phyloP scores from a whole-genome alignment of 2,888 invertebrate species.

The Chaetoderma sp. region DNA sequence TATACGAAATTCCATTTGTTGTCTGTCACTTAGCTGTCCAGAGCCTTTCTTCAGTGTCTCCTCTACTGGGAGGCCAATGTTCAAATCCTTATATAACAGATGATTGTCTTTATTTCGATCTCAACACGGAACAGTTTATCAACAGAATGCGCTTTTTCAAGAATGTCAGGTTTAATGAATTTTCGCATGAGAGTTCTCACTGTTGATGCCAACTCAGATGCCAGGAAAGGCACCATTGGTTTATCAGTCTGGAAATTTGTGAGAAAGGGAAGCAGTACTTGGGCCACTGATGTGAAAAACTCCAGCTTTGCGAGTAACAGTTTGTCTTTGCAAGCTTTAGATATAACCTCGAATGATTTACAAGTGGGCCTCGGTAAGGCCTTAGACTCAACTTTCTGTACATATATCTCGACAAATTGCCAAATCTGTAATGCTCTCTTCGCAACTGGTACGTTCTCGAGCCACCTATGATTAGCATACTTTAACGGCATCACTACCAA shows the following conservation, averaged over 20 bases:
- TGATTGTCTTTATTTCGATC: neutral
- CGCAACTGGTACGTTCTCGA: conserved; percentile 38
- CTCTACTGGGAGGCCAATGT: neutral
- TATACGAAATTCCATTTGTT: neutral
- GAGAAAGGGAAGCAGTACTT: conserved; percentile 1
- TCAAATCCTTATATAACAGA: neutral
- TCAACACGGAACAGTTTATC: too few relatives aligned
- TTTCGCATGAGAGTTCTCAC: too few relatives aligned
- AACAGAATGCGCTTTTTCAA: too few relatives aligned
- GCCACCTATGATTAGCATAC: conserved; percentile 40
- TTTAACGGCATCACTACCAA: conserved; percentile 50
- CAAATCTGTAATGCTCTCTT: conserved; percentile 31
- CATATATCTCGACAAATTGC: conserved; percentile 24
- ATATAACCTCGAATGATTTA: too few relatives aligned
- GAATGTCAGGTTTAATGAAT: too few relatives aligned
- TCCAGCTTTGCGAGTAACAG: neutral
- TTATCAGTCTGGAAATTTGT: conserved; percentile 1
- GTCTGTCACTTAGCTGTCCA: neutral
- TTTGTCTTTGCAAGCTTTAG: neutral
- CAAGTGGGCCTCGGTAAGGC: too few relatives aligned
- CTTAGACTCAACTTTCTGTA: too few relatives aligned
- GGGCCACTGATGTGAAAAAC: neutral
- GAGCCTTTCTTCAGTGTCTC: neutral
- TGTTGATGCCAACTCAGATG: too few relatives aligned
- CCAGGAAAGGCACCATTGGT: conserved; percentile 1